Percentiles rank a stretch among this genome's conserved stretches.
These are phyloP conservation scores for Seira sanloemensis DNA, from an alignment of 2,888 invertebrate genomes.

Conservation along the genomic window DNA sequence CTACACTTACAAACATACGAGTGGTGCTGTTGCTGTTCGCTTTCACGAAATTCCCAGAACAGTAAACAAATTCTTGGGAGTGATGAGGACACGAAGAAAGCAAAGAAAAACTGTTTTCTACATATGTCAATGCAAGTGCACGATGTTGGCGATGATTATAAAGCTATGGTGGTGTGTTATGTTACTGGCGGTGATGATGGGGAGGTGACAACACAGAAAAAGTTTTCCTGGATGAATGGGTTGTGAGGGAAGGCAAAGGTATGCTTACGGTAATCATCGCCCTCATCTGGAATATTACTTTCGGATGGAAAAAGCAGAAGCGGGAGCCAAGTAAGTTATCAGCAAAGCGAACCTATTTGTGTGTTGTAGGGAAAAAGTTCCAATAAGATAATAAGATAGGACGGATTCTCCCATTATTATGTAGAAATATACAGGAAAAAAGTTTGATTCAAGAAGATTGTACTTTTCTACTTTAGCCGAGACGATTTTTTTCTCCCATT, in stretches of 20 bases:
- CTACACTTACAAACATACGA: too few relatives aligned
- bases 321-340: slow-evolving; percentile 16
- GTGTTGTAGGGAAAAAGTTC: slow-evolving; percentile 8
- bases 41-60: background rate
- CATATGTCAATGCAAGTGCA: background rate
- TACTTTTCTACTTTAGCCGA: background rate
- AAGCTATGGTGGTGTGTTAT: background rate
- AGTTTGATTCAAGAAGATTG: slow-evolving; percentile 14
- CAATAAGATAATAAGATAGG: slow-evolving; percentile 8
- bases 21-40: background rate
- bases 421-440: slow-evolving; percentile 14
- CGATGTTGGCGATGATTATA: background rate
- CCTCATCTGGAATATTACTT: slow-evolving; percentile 10
- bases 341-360: background rate
- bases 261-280: background rate
- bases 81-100: background rate
- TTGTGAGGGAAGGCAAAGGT: slow-evolving; percentile 7
- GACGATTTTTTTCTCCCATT: background rate
- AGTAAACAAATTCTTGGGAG: slow-evolving; percentile 5
- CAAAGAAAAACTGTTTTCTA: slow-evolving; percentile 10
- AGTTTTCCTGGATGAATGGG: slow-evolving; percentile 4
- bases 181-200: slow-evolving; percentile 1
- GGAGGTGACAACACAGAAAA: slow-evolving; percentile 8
- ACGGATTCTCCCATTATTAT: slow-evolving; percentile 14
- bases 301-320: slow-evolving; percentile 8